A percentile compares a stretch with the other conserved stretches of the same genome.
phyloP scores from a whole-genome alignment of 2,888 invertebrate genomes.

The Abscondita cerata region DNA sequence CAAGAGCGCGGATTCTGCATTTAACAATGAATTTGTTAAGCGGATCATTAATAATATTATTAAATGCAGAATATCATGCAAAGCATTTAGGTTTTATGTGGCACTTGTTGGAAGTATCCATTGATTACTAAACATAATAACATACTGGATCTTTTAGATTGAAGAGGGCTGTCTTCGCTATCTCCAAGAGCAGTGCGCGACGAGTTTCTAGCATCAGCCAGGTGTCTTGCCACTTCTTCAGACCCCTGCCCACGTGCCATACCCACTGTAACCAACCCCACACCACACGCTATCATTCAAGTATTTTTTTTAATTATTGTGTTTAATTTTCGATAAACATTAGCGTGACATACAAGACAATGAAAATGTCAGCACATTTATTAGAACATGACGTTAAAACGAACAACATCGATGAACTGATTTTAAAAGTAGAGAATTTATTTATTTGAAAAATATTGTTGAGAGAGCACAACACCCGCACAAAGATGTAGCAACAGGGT shows the following conservation, averaged over 20 bases:
- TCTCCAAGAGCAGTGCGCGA: constrained; percentile 63
- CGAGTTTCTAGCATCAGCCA: constrained; percentile 57
- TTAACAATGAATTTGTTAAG: too few species aligned
- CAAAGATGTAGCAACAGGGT: too few species aligned
- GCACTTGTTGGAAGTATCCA: background rate
- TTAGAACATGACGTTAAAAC: too few species aligned
- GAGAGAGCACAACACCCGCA: too few species aligned
- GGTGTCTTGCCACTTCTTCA: constrained; percentile 61
- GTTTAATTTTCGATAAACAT: too few species aligned
- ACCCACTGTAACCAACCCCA: constrained; percentile 58
- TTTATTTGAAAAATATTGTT: too few species aligned
- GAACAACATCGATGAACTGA: too few species aligned
- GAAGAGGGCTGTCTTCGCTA: constrained; percentile 85
- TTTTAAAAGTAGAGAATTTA: too few species aligned
- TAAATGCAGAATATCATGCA: background rate
- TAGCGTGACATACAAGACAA: too few species aligned
- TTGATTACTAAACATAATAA: too few species aligned
- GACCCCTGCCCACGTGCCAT: constrained; percentile 50
- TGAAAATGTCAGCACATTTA: too few species aligned
- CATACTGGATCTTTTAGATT: constrained; percentile 86
- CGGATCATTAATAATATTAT: too few species aligned
- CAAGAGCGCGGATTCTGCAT: constrained; percentile 2
- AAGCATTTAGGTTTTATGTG: constrained; percentile 3
- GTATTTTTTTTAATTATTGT: constrained; percentile 26
- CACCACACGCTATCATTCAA: constrained; percentile 49